These are phyloP conservation scores for Lepidotrigona ventralis DNA, from an alignment of 1,140 invertebrate genomes.

Conservation along the genomic window DNA sequence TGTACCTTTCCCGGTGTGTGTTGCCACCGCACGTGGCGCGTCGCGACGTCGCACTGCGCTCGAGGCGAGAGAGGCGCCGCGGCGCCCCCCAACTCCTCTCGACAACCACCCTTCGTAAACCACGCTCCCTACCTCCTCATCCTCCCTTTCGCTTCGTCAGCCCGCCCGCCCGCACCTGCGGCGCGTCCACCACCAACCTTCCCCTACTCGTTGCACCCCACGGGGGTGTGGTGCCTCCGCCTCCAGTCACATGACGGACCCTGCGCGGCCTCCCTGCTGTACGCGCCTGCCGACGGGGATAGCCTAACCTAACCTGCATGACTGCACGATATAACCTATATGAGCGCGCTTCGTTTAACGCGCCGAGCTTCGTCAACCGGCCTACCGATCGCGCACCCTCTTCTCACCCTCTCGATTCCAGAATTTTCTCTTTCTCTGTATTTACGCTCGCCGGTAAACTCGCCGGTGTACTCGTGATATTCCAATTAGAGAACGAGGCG, in stretches of 20 bases:
- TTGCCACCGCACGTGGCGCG: conserved; percentile 78
- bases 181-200: conserved; percentile 57
- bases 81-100: conserved; percentile 63
- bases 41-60: conserved; percentile 80
- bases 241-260: conserved; percentile 74
- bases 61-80: conserved; percentile 74
- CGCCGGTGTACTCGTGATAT: no score
- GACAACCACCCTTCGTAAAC: conserved; percentile 41
- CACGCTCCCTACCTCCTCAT: conserved; percentile 49
- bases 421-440: not conserved
- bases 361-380: not conserved
- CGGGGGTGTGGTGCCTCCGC: conserved; percentile 77
- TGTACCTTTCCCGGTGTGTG: conserved; percentile 55
- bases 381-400: conserved; percentile 23
- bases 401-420: not conserved
- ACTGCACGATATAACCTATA: conserved; percentile 30
- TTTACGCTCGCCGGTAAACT: not conserved
- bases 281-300: conserved; percentile 48
- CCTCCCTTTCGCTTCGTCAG: conserved; percentile 45
- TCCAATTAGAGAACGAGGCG: not conserved
- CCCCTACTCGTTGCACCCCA: conserved; percentile 58
- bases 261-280: conserved; percentile 66
- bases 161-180: conserved; percentile 54
- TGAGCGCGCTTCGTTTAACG: conserved; percentile 39
- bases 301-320: conserved; percentile 49